phyloP scores from a whole-genome alignment of 2,797 vertebrate genomes.

The Loris lydekkerianus region DNA sequence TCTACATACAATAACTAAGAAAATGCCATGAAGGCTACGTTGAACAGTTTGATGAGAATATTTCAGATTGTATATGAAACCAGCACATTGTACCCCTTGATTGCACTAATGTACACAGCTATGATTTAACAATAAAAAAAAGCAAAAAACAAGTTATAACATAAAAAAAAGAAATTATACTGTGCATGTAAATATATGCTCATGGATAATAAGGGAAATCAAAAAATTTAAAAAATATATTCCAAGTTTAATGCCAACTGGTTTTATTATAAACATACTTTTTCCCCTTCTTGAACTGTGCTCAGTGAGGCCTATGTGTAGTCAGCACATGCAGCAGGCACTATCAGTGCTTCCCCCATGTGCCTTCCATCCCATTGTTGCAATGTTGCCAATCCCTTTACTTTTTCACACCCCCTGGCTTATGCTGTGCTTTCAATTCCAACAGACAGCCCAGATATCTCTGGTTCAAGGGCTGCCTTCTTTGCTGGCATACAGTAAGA shows the following conservation, averaged over 20 bases:
- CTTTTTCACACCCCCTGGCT: background rate
- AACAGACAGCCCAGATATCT: background rate
- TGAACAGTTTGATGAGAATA: too few species aligned
- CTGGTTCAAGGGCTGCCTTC: background rate
- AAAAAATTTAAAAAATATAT: slow-evolving; percentile 5
- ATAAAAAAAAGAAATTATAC: background rate
- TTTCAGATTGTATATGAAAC: too few species aligned
- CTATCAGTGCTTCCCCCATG: background rate
- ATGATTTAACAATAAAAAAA: too few species aligned
- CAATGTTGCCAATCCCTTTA: background rate
- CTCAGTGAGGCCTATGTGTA: background rate
- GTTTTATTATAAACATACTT: background rate
- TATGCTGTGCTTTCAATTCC: background rate
- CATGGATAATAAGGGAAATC: background rate
- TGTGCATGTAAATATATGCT: background rate
- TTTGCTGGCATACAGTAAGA: background rate
- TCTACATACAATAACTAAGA: too few species aligned
- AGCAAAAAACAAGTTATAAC: too few species aligned
- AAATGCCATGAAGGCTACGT: too few species aligned
- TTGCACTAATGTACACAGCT: too few species aligned
- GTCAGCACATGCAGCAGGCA: background rate
- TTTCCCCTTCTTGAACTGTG: background rate
- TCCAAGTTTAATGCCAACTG: background rate
- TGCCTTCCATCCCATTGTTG: background rate
- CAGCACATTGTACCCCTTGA: too few species aligned